Evolutionary conservation across 2,888 invertebrate species (phyloP), one percentile per base, ranked within the genome.

Genomic region (Mythimna impura): DNA sequence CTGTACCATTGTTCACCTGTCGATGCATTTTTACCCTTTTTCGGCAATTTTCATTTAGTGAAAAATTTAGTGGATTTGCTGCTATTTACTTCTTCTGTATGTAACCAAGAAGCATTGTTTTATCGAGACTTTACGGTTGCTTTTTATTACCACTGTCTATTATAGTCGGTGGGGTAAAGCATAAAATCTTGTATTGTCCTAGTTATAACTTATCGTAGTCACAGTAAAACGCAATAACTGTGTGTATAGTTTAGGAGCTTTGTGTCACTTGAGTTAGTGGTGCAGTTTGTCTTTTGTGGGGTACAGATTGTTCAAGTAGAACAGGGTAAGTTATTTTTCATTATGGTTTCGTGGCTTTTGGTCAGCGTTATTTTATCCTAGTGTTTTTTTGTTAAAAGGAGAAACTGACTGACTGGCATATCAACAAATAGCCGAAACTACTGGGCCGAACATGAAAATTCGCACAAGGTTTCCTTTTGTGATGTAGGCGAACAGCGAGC

Each of bases 131-230:
- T 88, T 86, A 88, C 76, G 80, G 78, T 74, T 70, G 60, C 63
- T 66, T 81, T 88, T 86, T 87, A 88, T 78, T 81, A 78, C 86
- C 74, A 12, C 52, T 71, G 73, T 71, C 76, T 83, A 73, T 76
- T 73, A 80, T 67, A 74, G 76, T 71, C 47, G 25, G 60, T 68
- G 55, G 58, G 64, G 25, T 71, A 72, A 76, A 72, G 71, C 83
- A 83, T 83, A 80, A 83, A 83, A 75, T 77, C 73, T 77, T 73
- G 73, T 55, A 69, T 77, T 73, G 73, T 76, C n/a, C 66, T 63
- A 69, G 81, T 78, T 74, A 66, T 57, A 72, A 73, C 71, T 78
- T 83, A 83, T 83, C 84, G 55, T 34, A 40, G 66, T 74, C 60
- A 73, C 50, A 71, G 57, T 69, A 52, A 70, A 77, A 62, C 71